Percentiles rank a stretch among this genome's conserved stretches.
phyloP scores from a whole-genome alignment of 2,888 invertebrate species.

The Leucophora obtusa region DNA sequence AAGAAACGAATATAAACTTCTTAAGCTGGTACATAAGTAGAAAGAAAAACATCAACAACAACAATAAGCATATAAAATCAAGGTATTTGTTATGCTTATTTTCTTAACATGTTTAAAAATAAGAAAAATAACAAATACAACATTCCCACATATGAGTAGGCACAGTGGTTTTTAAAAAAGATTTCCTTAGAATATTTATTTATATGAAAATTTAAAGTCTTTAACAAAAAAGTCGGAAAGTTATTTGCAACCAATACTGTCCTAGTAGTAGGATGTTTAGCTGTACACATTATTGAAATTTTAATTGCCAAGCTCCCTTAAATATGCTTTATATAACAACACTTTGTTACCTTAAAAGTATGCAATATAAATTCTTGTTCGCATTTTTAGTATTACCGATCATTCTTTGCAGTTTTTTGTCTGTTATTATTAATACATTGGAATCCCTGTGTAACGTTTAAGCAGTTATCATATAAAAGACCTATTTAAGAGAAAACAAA shows the following conservation, averaged over 20 bases:
- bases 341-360: too few species aligned
- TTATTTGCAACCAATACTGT: too few species aligned
- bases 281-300: too few species aligned
- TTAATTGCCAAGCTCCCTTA: not conserved
- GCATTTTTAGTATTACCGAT: too few species aligned
- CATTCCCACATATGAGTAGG: too few species aligned
- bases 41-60: slow-evolving; percentile 41
- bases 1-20: slow-evolving; percentile 41
- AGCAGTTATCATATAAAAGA: slow-evolving; percentile 62
- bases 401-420: too few species aligned
- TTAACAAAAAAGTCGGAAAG: too few species aligned
- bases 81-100: slow-evolving; percentile 65
- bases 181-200: not conserved
- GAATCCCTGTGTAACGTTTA: slow-evolving; percentile 20
- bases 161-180: too few species aligned
- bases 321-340: too few species aligned
- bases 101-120: slow-evolving; percentile 51
- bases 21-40: slow-evolving; percentile 57
- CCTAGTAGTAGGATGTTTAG: too few species aligned
- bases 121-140: not conserved
- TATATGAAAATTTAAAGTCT: not conserved
- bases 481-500: slow-evolving; percentile 53
- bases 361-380: too few species aligned
- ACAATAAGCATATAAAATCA: slow-evolving; percentile 52
- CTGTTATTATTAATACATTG: too few species aligned